Base-by-base conservation (phyloP, 1,140 invertebrate species). In the Ceratosolen fusciceps region DNA sequence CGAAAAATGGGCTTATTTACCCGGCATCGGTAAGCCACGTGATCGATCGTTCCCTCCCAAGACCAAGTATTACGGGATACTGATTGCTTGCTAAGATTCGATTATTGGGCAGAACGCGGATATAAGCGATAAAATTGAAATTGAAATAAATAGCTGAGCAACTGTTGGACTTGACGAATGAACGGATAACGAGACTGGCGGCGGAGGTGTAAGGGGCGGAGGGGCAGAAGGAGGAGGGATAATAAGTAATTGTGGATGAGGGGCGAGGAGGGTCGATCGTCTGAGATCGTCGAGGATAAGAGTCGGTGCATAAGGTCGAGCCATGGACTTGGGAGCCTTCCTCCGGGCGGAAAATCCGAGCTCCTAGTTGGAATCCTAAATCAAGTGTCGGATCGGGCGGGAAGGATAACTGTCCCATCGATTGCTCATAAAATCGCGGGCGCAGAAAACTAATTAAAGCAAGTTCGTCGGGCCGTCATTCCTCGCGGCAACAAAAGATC, bases 381-480 rank as follows among this genome's bases (percentile, higher is more conserved):
- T 26, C 39, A 16, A 56, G 65, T 16, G 74, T 24, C 1, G 1
- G 14, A 4, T 68, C 39, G 14, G 24, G 26, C 16, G 31, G 26
- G 16, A 29, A 49, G 31, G 68, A 80, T 80, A 80, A 74, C 49
- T 65, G 72, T 73, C 52, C 58, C 62, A 80, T 80, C 78, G 78
- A 80, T 74, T 43, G 78, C 78, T 70, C 78, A 54, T 79, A 68
- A 79, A 67, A 68, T 71, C 60, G 65, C 0, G 43, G 12, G 49
- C 49, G 77, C 62, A 52, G 62, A 80, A 74, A 80, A 80, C 78
- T 80, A 80, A 80, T 80, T 74, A 80, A 80, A 80, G 2, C 16
- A 47, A 67, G 71, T 74, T 65, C 67, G 19, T 39, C 31, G 58
- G 58, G 12, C 31, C 31, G 60, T 65, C 34, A 26, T 68, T 68